These are phyloP conservation scores for Zingel zingel DNA, from an alignment of 2,113 vertebrate genomes.

Conservation along the genomic window DNA sequence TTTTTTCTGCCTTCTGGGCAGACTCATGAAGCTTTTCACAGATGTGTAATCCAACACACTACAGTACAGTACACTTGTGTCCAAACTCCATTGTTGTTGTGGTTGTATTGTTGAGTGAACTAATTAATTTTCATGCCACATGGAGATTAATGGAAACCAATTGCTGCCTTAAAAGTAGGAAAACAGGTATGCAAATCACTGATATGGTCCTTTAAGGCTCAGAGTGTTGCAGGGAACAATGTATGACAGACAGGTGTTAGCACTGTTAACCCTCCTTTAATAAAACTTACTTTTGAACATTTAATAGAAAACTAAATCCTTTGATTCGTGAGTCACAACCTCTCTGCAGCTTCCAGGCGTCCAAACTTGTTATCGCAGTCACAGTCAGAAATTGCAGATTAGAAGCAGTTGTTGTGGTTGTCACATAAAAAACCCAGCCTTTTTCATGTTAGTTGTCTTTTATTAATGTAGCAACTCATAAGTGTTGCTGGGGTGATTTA, in stretches of 20 bases:
- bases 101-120: not conserved
- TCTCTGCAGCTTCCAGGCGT: slow-evolving; percentile 8
- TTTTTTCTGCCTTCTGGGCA: not conserved
- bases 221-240: not conserved
- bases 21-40: not conserved
- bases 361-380: not conserved
- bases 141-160: slow-evolving; percentile 11
- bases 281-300: slow-evolving; percentile 1
- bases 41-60: not conserved
- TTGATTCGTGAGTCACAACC: slow-evolving; percentile 23
- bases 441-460: not conserved
- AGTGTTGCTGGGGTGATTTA: not conserved
- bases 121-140: not conserved
- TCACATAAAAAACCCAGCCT: not conserved
- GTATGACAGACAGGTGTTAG: not conserved
- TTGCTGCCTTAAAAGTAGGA: not conserved
- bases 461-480: not conserved
- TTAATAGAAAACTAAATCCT: slow-evolving; percentile 21
- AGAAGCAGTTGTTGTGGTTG: slow-evolving; percentile 1
- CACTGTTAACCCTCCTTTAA: not conserved
- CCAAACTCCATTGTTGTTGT: not conserved
- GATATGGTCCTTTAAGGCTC: not conserved
- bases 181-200: not conserved
- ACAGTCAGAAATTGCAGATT: not conserved
- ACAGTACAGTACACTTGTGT: not conserved